Evolutionary conservation across 1,140 invertebrate species (phyloP).

Genomic region (Akabosia matsudoensis): DNA sequence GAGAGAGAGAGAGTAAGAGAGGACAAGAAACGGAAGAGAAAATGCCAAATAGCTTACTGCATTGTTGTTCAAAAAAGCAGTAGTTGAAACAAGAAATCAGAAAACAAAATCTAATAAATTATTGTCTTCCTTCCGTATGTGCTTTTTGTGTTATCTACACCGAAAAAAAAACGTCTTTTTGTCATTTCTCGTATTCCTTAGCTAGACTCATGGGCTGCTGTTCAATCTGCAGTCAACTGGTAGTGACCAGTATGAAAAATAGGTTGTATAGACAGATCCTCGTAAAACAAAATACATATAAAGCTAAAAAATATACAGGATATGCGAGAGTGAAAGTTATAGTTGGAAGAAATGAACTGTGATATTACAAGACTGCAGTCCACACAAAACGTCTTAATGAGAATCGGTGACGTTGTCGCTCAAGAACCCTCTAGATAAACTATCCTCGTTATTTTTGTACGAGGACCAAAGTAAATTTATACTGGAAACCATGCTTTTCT

Average conservation of each 20-base stretch:
- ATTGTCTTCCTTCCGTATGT: neutral
- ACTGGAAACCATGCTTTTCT: neutral
- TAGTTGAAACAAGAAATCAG: conserved; percentile 17
- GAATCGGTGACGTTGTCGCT: too few relatives aligned
- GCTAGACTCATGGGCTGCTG: neutral
- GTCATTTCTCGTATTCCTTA: conserved; percentile 5
- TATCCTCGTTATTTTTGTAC: too few relatives aligned
- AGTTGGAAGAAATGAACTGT: too few relatives aligned
- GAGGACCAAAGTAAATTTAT: too few relatives aligned
- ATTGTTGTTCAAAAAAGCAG: neutral
- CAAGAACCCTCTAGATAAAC: too few relatives aligned
- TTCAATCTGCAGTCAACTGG: neutral
- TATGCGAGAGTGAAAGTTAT: too few relatives aligned
- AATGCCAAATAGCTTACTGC: neutral
- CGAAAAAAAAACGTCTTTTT: conserved; percentile 10
- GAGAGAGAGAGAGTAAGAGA: too few relatives aligned
- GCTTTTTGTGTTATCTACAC: neutral
- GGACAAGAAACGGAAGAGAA: neutral
- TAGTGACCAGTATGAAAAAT: conserved; percentile 8
- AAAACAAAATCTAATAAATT: conserved; percentile 22
- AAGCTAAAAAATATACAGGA: too few relatives aligned
- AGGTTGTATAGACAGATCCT: too few relatives aligned
- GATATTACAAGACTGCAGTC: too few relatives aligned
- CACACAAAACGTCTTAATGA: too few relatives aligned
- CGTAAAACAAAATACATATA: too few relatives aligned